These are phyloP conservation scores for Mionectes olivaceus DNA, from an alignment of 2,797 vertebrate species.

Conservation along the genomic window DNA sequence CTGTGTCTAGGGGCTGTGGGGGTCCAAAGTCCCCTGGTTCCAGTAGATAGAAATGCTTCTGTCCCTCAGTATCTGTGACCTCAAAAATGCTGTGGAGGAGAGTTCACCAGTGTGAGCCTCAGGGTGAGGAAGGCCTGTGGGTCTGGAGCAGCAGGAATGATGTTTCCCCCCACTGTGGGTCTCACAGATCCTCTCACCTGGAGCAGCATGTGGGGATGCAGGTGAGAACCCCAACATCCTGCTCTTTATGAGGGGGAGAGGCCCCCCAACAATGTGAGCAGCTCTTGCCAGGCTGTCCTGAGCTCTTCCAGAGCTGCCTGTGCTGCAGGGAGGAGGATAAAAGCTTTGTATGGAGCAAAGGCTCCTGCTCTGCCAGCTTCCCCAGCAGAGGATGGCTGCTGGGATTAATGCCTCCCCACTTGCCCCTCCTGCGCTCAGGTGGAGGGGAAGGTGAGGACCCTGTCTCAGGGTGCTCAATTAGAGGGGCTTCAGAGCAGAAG, in stretches of 20 bases:
- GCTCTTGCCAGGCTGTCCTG: fast-evolving
- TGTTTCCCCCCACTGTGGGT: fast-evolving
- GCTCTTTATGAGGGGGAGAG: fast-evolving
- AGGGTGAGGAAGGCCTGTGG: fast-evolving
- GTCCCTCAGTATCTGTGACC: fast-evolving
- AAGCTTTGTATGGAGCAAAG: background rate
- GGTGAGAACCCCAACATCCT: background rate
- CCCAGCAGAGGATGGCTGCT: background rate
- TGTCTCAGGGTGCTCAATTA: background rate
- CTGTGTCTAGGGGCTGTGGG: background rate
- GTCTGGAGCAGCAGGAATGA: background rate
- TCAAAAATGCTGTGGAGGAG: background rate
- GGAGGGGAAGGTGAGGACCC: background rate
- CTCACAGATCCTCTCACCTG: background rate
- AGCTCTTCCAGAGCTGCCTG: background rate
- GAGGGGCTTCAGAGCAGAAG: background rate
- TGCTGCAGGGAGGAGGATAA: background rate
- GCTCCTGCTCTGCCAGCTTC: background rate
- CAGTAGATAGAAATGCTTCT: fast-evolving
- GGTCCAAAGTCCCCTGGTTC: fast-evolving
- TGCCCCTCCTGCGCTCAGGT: fast-evolving
- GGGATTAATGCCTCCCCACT: background rate
- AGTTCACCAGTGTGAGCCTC: fast-evolving
- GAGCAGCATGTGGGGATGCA: background rate
- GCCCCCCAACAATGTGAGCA: fast-evolving